These are phyloP conservation scores for Mormyrus hasselquistii DNA, from an alignment of 2,797 vertebrate species.

Conservation along the genomic window DNA sequence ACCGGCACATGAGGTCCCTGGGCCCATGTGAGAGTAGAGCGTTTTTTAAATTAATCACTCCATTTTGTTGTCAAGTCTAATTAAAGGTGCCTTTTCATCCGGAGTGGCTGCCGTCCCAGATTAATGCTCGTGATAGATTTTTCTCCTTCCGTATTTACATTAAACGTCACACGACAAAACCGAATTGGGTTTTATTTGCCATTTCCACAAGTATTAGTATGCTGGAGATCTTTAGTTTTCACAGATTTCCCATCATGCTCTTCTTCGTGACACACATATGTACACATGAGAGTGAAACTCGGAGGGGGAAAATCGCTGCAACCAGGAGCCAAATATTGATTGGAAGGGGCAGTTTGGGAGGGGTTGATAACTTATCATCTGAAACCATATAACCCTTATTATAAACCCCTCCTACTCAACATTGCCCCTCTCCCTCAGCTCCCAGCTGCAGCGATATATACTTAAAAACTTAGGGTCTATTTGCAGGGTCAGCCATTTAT, in stretches of 20 bases:
- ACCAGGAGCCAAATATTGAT: not conserved
- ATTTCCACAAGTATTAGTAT: not conserved
- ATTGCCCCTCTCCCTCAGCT: not conserved
- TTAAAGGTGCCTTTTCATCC: conserved; percentile 11
- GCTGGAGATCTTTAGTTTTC: not conserved
- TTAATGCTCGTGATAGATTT: not conserved
- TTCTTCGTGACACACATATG: not conserved
- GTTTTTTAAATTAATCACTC: not conserved
- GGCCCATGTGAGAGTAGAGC: not conserved
- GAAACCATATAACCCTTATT: not conserved
- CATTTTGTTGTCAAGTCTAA: not conserved
- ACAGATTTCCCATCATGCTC: not conserved
- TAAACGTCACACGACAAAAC: not conserved
- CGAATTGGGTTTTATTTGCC: not conserved
- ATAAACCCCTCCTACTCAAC: not conserved
- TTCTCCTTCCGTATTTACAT: not conserved
- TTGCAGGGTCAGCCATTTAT: not conserved
- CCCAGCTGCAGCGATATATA: not conserved
- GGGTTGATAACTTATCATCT: not conserved
- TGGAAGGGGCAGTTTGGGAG: not conserved
- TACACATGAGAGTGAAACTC: not conserved
- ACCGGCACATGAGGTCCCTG: not conserved
- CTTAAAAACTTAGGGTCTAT: not conserved
- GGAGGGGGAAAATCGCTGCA: not conserved
- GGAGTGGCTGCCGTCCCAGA: not conserved